Percentiles rank a stretch among this genome's conserved stretches.
phyloP scores from a whole-genome alignment of 1,140 invertebrate genomes.

The Araneus ventricosus region DNA sequence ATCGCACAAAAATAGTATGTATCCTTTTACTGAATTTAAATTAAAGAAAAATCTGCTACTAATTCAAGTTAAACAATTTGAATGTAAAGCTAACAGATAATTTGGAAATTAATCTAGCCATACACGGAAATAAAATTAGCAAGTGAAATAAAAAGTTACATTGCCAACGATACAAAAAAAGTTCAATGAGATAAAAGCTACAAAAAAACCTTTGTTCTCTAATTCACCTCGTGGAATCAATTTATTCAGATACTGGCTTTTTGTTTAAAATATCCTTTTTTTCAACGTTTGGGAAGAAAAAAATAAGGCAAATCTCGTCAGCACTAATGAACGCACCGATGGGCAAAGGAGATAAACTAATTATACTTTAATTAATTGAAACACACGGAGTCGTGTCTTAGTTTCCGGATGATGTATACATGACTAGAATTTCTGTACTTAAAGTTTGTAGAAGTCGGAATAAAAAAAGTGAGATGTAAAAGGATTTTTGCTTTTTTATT shows the following conservation, averaged over 20 bases:
- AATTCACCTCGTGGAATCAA: constrained; percentile 7
- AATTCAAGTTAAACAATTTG: background rate
- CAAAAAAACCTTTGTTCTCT: background rate
- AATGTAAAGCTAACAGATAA: background rate
- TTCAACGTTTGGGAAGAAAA: background rate
- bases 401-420: constrained; percentile 17
- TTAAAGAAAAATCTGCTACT: no score
- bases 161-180: background rate
- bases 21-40: no score
- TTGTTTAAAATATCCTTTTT: constrained; percentile 4
- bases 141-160: background rate
- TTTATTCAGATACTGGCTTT: constrained; percentile 32
- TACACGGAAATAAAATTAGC: background rate
- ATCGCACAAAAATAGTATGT: no score
- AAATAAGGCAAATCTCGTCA: constrained; percentile 3
- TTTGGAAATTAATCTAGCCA: background rate
- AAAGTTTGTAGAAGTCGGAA: background rate
- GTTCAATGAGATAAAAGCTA: background rate
- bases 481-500: background rate
- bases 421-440: background rate
- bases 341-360: constrained; percentile 27
- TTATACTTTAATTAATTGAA: constrained; percentile 57
- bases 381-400: constrained; percentile 6
- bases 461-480: background rate
- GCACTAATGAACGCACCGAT: constrained; percentile 29